Conservation (phyloP, 2,888 invertebrate species). For the Agapostemon virescens region DNA sequence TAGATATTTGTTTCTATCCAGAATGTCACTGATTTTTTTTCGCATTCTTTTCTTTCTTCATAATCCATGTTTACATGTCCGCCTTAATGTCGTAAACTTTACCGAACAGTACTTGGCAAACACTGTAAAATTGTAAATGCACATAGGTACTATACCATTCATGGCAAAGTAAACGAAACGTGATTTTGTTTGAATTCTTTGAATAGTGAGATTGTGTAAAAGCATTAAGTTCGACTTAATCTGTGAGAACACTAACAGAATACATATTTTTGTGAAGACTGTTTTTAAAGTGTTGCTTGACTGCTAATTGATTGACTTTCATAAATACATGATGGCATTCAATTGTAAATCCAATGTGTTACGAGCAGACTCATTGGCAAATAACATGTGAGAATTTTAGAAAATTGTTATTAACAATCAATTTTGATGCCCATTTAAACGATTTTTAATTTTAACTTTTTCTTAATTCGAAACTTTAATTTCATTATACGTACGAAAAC, state of each 20-base stretch:
- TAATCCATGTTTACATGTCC: not conserved
- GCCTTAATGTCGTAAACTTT: not conserved
- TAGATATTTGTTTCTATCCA: not conserved
- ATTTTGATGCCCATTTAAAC: not conserved
- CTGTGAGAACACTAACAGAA: not conserved
- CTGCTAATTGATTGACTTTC: not conserved
- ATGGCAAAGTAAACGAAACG: not conserved
- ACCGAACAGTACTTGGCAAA: not conserved
- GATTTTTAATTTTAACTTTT: not conserved
- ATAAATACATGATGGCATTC: conserved; percentile 22
- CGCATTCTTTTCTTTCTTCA: not conserved
- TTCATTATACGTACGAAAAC: not conserved
- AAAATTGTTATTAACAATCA: not conserved
- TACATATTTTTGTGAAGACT: not conserved
- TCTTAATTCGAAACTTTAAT: not conserved
- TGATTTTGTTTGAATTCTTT: not conserved
- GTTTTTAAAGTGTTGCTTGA: not conserved
- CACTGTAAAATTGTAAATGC: no score
- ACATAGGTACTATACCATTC: not conserved
- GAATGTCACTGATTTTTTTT: not conserved
- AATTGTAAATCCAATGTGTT: not conserved
- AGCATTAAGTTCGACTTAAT: no score
- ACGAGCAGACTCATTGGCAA: not conserved
- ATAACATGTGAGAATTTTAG: conserved; percentile 4
- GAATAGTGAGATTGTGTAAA: no score